Base-by-base conservation (phyloP, 2,888 invertebrate genomes). In the Andrena minutula region DNA sequence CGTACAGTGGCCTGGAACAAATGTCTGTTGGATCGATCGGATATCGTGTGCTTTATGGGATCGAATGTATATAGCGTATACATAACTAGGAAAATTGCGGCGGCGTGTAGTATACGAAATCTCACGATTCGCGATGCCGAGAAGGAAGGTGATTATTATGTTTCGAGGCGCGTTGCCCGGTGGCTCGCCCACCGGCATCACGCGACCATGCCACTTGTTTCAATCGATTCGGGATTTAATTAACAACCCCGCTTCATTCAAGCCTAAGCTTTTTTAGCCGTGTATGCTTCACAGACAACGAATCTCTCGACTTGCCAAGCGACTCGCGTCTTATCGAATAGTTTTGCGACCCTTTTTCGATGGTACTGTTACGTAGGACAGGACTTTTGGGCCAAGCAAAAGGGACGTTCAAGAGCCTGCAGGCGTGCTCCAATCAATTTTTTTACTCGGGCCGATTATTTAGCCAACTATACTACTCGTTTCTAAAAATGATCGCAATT, bases 261-360 rank as follows among this genome's bases (percentile, higher is more conserved):
- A 56, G 75, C 83, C 75, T 75, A 75, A 79, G 83, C 72, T 66
- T 75, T 79, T 23, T 51, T 72, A 70, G 66, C 61, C 75, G 77
- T 78, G 71, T 84, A 82, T 74, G 79, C 75, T 79, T 82, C 77
- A 41, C 75, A 77, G 69, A 82, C 86, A 86, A 86, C 86, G 86
- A 86, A 86, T 86, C 72, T 82, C 72, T 86, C 66, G 80, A 78
- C 83, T 68, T 64, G 56, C 53, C 66, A 56, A 74, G 23, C 68
- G 60, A 86, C 65, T 83, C 69, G 75, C 84, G 72, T 70, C 75
- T 61, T 76, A 73, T 61, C 4, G 26, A 53, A 79, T 73, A 69
- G 63, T 69, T 77, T 56, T 26, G 78, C 77, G 68, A 77, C 4
- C 51, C 47, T 56, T 70, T 82, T 53, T 53, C 23, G 30, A 56